Percentiles rank a stretch among this genome's conserved stretches.
Conservation (phyloP, 2,797 vertebrate genomes). For the Choloepus didactylus region DNA sequence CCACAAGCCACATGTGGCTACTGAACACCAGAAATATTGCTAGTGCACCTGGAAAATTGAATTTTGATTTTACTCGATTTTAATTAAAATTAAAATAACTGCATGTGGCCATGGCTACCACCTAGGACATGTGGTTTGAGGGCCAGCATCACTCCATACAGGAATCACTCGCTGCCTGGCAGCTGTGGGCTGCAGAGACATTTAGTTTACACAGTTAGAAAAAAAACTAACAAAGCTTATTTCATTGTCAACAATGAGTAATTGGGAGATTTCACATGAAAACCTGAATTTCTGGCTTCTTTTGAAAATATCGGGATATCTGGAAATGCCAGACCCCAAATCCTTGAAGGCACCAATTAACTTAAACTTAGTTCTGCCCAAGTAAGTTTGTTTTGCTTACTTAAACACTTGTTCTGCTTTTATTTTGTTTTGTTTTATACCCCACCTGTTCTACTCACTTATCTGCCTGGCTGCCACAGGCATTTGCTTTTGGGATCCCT, state of each 20-base stretch:
- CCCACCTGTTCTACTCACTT: neutral
- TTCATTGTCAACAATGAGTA: neutral
- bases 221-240: neutral
- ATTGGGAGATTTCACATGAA: neutral
- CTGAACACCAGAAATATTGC: neutral
- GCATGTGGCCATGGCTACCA: neutral
- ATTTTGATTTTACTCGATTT: neutral
- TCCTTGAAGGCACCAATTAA: neutral
- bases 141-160: neutral
- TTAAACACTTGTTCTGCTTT: neutral
- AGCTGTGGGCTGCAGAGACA: neutral
- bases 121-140: neutral
- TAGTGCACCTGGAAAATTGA: neutral
- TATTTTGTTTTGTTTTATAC: neutral
- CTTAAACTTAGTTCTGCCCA: neutral
- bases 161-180: neutral
- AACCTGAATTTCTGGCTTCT: constrained; percentile 22
- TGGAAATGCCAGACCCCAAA: neutral
- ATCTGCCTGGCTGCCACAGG: neutral
- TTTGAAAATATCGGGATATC: neutral
- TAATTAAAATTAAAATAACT: constrained; percentile 10
- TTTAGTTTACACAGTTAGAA: neutral
- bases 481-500: neutral
- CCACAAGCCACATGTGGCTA: neutral
- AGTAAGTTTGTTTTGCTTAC: too few relatives aligned